These are phyloP conservation scores for Ramphastos sulfuratus DNA, from an alignment of 2,113 vertebrate species.

Conservation along the genomic window DNA sequence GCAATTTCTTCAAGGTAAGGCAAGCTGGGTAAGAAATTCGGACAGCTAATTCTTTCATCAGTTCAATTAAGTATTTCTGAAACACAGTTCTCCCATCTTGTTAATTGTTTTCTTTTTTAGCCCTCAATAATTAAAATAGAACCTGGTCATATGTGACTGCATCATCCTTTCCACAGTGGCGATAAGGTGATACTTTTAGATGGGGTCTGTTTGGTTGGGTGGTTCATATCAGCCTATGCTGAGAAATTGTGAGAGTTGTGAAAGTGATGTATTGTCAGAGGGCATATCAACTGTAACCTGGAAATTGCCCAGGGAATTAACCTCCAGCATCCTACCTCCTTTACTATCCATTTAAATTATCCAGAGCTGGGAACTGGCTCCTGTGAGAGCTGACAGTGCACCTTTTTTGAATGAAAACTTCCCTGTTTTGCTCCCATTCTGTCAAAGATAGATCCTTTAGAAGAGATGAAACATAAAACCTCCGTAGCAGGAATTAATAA, in stretches of 20 bases:
- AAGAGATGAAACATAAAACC: background rate
- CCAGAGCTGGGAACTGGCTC: background rate
- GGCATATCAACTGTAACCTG: background rate
- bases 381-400: background rate
- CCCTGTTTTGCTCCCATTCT: background rate
- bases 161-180: background rate
- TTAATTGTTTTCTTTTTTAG: too few relatives aligned
- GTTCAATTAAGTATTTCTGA: background rate
- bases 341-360: background rate
- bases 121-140: background rate
- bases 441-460: background rate
- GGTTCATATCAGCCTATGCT: background rate
- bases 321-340: background rate
- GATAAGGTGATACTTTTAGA: background rate
- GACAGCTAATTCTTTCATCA: background rate
- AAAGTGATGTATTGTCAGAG: background rate
- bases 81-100: background rate
- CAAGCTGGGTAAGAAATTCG: background rate
- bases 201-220: background rate
- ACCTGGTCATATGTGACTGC: accelerated
- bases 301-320: background rate
- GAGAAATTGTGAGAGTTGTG: background rate
- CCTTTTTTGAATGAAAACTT: background rate
- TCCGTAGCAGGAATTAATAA: background rate
- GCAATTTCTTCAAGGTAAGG: background rate